Evolutionary conservation across 2,888 invertebrate species (phyloP).

Genomic region (Rotaria magnacalcarata): DNA sequence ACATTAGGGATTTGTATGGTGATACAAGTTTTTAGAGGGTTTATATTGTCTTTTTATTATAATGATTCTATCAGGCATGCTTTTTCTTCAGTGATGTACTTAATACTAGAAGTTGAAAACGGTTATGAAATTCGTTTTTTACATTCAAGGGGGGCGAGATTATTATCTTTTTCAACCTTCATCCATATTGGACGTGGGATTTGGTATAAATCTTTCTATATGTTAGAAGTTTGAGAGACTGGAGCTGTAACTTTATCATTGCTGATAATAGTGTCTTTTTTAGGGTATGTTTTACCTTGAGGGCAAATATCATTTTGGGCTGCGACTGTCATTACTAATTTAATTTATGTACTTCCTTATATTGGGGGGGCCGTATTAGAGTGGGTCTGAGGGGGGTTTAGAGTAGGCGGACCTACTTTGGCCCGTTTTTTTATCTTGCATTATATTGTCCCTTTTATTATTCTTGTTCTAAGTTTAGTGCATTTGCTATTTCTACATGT

Average conservation of each 20-base stretch:
- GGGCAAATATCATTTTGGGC: constrained; percentile 46
- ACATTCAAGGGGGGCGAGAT: neutral
- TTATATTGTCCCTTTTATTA: constrained; percentile 27
- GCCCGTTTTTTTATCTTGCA: constrained; percentile 23
- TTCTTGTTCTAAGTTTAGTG: neutral
- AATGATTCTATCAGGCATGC: constrained; percentile 6
- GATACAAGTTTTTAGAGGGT: neutral
- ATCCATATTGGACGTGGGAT: neutral
- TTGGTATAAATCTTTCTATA: constrained; percentile 45
- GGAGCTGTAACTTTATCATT: constrained; percentile 28
- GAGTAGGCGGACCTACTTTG: neutral
- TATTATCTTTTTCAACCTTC: neutral
- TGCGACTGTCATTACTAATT: constrained; percentile 46
- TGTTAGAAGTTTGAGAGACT: constrained; percentile 29
- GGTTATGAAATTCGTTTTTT: neutral
- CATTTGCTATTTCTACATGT: constrained; percentile 23
- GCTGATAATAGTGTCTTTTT: constrained; percentile 41
- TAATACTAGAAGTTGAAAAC: neutral
- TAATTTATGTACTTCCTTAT: constrained; percentile 3
- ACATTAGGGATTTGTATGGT: constrained; percentile 1
- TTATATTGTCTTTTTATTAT: constrained; percentile 2
- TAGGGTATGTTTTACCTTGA: constrained; percentile 46
- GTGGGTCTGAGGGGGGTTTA: constrained; percentile 21
- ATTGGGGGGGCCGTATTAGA: neutral
- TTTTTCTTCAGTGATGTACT: neutral